These are phyloP conservation scores for Mixornis gularis DNA, from an alignment of 2,113 vertebrate species.

Conservation along the genomic window DNA sequence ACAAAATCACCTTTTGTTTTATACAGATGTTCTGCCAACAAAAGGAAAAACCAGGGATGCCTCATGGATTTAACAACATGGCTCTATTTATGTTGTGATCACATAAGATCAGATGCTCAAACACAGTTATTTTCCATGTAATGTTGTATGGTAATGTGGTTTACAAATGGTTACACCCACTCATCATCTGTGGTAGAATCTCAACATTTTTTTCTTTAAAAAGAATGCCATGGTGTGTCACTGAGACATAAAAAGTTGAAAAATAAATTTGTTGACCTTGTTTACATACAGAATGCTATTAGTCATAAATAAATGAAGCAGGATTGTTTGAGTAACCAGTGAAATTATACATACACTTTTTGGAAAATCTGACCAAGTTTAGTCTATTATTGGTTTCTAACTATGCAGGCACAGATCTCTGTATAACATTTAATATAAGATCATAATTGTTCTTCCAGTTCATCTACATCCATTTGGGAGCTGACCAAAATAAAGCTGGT, in stretches of 20 bases:
- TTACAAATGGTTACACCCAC: background rate
- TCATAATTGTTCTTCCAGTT: background rate
- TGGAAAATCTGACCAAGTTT: background rate
- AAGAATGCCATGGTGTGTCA: background rate
- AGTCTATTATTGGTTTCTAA: background rate
- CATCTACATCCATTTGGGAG: background rate
- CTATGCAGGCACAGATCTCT: background rate
- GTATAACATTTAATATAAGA: background rate
- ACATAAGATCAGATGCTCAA: background rate
- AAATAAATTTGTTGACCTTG: background rate
- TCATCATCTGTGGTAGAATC: background rate
- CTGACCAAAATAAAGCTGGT: background rate
- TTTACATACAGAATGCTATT: background rate
- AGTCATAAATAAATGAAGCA: background rate
- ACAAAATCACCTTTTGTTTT: conserved; percentile 29
- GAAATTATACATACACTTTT: background rate
- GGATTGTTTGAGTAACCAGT: background rate
- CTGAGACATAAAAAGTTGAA: background rate
- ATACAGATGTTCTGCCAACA: background rate
- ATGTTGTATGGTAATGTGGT: background rate
- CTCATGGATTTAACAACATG: background rate
- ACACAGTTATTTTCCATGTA: background rate
- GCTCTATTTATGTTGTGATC: background rate
- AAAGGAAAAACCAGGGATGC: background rate
- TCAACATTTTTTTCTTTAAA: background rate